These are phyloP conservation scores for Dasypogon diadema DNA, from an alignment of 2,888 invertebrate genomes.

Conservation along the genomic window DNA sequence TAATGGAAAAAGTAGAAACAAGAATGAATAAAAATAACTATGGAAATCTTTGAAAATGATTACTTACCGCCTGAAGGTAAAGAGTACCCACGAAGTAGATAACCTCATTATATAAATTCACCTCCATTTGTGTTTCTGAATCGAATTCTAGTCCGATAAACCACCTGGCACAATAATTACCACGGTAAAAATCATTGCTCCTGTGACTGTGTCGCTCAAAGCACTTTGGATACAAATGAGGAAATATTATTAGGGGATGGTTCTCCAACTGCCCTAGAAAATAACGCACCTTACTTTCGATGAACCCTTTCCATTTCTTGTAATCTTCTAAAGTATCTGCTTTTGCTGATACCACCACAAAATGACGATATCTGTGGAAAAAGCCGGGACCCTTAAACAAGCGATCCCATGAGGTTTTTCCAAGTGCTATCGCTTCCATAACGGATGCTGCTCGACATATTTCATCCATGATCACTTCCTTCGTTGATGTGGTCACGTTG, in stretches of 20 bases:
- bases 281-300: constrained; percentile 95
- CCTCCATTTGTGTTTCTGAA: constrained; percentile 87
- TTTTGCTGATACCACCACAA: constrained; percentile 89
- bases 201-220: constrained; percentile 70
- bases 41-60: constrained; percentile 64
- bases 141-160: constrained; percentile 96
- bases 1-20: no score
- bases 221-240: constrained; percentile 95
- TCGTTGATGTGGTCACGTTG: constrained; percentile 94
- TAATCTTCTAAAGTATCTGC: constrained; percentile 86
- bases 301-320: constrained; percentile 95
- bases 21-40: no score
- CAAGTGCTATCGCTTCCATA: constrained; percentile 89
- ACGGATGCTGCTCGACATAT: constrained; percentile 81
- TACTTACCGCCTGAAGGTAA: constrained; percentile 78
- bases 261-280: constrained; percentile 91
- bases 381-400: constrained; percentile 97
- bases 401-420: constrained; percentile 89
- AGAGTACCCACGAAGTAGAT: constrained; percentile 90
- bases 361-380: constrained; percentile 90
- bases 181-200: constrained; percentile 61
- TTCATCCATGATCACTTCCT: constrained; percentile 93
- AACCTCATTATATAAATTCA: constrained; percentile 94
- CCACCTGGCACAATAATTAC: constrained; percentile 88
- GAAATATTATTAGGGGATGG: constrained; percentile 90